Percentiles rank a stretch among this genome's conserved stretches.
Conservation (phyloP, 1,140 invertebrate genomes). For the Drosophila lowei region DNA sequence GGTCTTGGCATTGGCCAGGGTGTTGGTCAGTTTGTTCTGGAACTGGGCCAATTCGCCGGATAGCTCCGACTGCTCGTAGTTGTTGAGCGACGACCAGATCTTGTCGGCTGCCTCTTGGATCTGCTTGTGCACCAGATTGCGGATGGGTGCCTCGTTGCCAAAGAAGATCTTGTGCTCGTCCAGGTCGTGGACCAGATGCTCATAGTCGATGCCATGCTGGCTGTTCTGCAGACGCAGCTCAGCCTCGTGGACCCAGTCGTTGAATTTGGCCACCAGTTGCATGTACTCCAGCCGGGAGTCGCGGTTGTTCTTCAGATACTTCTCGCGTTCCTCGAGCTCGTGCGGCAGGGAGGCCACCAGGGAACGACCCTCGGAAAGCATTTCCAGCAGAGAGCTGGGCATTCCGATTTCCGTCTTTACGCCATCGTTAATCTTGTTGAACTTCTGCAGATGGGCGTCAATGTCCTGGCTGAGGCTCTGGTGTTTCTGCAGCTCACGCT, state of each 20-base stretch:
- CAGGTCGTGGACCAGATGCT: constrained; percentile 91
- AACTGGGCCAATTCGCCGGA: constrained; percentile 90
- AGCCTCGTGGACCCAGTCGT: constrained; percentile 93
- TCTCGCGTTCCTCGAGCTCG: constrained; percentile 90
- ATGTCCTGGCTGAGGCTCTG: constrained; percentile 88
- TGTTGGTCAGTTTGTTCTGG: constrained; percentile 91
- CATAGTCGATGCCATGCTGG: constrained; percentile 93
- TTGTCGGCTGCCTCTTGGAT: constrained; percentile 93
- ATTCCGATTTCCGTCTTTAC: constrained; percentile 89
- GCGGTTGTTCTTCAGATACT: constrained; percentile 92
- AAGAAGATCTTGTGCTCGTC: constrained; percentile 95
- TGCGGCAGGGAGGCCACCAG: constrained; percentile 90
- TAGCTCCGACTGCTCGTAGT: constrained; percentile 91
- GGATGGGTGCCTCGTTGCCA: constrained; percentile 89
- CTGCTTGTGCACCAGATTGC: constrained; percentile 90
- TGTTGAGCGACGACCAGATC: constrained; percentile 92
- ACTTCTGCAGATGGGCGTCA: constrained; percentile 88
- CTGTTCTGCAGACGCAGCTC: constrained; percentile 89
- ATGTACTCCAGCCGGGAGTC: constrained; percentile 90
- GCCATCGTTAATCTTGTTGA: constrained; percentile 87
- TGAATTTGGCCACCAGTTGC: constrained; percentile 89
- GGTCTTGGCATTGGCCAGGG: constrained; percentile 90
- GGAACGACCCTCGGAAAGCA: constrained; percentile 91
- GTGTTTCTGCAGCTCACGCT: constrained; percentile 92
- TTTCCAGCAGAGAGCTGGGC: constrained; percentile 90